Conservation (phyloP, 2,888 invertebrate species). For the Temnothorax rugatulus region DNA sequence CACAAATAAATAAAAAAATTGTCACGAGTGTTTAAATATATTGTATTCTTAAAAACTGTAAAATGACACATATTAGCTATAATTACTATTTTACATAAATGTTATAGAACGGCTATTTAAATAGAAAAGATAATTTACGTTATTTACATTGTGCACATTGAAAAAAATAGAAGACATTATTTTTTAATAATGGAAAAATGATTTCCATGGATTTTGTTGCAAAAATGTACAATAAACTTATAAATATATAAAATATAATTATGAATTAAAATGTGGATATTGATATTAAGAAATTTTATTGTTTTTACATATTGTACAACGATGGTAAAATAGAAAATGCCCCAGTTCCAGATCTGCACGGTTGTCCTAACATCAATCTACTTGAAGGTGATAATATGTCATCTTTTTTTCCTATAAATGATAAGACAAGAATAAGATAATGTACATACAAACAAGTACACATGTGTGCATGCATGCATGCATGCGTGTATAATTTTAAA, state of each 20-base stretch:
- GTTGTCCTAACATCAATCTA: slow-evolving; percentile 94
- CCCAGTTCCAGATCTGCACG: slow-evolving; percentile 94
- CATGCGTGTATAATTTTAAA: neutral
- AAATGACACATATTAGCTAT: slow-evolving; percentile 58
- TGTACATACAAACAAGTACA: neutral
- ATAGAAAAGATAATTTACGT: neutral
- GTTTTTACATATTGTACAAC: slow-evolving; percentile 65
- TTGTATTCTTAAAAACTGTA: slow-evolving; percentile 63
- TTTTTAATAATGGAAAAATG: slow-evolving; percentile 34
- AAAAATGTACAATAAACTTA: slow-evolving; percentile 68
- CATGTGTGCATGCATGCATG: too few species aligned
- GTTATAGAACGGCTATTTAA: slow-evolving; percentile 12
- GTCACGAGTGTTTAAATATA: slow-evolving; percentile 38
- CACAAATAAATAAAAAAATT: slow-evolving; percentile 80
- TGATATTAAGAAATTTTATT: slow-evolving; percentile 12
- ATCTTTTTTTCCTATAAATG: slow-evolving; percentile 90
- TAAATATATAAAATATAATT: slow-evolving; percentile 52
- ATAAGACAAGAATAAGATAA: slow-evolving; percentile 18
- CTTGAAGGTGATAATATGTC: slow-evolving; percentile 94
- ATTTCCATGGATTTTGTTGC: slow-evolving; percentile 55
- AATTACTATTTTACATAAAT: slow-evolving; percentile 31
- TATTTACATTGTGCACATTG: neutral
- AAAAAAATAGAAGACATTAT: neutral
- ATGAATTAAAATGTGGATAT: slow-evolving; percentile 35
- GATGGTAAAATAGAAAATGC: slow-evolving; percentile 87